Conservation (phyloP, 2,888 invertebrate species). For the Stictocephala bisonia region DNA sequence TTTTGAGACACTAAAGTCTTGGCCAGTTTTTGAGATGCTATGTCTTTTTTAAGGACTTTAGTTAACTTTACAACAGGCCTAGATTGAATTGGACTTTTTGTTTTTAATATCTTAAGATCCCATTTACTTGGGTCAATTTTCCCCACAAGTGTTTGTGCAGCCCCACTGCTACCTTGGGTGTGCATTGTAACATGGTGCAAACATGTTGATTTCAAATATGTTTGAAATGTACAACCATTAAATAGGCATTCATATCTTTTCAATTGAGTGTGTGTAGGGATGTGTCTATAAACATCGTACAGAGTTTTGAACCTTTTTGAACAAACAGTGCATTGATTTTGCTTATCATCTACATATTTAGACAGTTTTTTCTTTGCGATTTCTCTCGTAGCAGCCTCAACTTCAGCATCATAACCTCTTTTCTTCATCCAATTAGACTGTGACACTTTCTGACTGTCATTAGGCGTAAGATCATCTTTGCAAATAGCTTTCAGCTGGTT, state of each 20-base stretch:
- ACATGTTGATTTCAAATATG: slow-evolving; percentile 9
- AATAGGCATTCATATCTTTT: slow-evolving; percentile 43
- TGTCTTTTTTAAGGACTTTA: neutral
- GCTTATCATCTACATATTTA: slow-evolving; percentile 15
- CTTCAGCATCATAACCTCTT: neutral
- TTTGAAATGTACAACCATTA: slow-evolving; percentile 37
- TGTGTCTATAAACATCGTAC: slow-evolving; percentile 1
- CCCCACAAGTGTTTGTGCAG: neutral
- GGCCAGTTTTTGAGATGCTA: neutral
- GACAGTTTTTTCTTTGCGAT: neutral
- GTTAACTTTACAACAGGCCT: neutral
- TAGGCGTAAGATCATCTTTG: slow-evolving; percentile 28
- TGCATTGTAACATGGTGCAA: neutral
- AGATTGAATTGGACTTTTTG: neutral
- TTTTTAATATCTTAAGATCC: slow-evolving; percentile 12
- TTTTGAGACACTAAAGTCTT: neutral
- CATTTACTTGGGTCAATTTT: slow-evolving; percentile 9
- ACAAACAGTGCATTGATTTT: slow-evolving; percentile 36
- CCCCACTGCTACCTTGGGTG: neutral
- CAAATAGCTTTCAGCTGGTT: slow-evolving; percentile 42
- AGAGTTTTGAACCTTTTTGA: slow-evolving; percentile 5
- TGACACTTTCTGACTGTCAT: neutral
- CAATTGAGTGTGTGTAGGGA: slow-evolving; percentile 29
- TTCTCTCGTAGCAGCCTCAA: neutral
- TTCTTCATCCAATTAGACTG: neutral